Conservation (phyloP, 2,113 vertebrate genomes). For the Petrocephalus zakoni region DNA sequence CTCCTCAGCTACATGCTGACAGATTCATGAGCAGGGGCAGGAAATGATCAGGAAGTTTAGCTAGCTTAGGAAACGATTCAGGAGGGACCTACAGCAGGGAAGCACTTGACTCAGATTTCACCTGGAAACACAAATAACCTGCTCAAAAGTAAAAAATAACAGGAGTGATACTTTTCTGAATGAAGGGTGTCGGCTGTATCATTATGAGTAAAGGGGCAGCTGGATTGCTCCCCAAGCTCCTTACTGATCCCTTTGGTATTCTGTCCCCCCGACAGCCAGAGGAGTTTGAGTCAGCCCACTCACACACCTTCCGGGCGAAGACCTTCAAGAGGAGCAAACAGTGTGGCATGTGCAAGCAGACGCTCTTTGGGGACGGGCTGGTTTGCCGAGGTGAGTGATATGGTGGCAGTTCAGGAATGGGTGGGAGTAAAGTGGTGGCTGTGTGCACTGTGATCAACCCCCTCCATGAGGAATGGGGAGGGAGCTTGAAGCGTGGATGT, state of each 20-base stretch:
- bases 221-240: not conserved
- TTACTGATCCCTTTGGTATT: slow-evolving; percentile 20
- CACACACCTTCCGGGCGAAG: slow-evolving; percentile 85
- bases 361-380: slow-evolving; percentile 81
- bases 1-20: not conserved
- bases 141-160: not conserved
- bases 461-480: no score
- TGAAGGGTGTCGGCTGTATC: not conserved
- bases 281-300: slow-evolving; percentile 79
- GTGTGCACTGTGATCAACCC: not conserved
- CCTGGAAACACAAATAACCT: not conserved
- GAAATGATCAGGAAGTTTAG: no score
- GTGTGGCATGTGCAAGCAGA: slow-evolving; percentile 84
- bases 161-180: not conserved
- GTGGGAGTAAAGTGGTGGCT: not conserved
- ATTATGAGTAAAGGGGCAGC: not conserved
- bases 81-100: not conserved
- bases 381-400: slow-evolving; percentile 79
- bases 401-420: not conserved
- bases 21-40: not conserved
- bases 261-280: slow-evolving; percentile 66
- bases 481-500: no score
- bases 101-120: not conserved
- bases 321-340: slow-evolving; percentile 91
- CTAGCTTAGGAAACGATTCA: not conserved